These are phyloP conservation scores for Aphelenchoides fujianensis DNA, from an alignment of 1,140 invertebrate species.

Conservation along the genomic window DNA sequence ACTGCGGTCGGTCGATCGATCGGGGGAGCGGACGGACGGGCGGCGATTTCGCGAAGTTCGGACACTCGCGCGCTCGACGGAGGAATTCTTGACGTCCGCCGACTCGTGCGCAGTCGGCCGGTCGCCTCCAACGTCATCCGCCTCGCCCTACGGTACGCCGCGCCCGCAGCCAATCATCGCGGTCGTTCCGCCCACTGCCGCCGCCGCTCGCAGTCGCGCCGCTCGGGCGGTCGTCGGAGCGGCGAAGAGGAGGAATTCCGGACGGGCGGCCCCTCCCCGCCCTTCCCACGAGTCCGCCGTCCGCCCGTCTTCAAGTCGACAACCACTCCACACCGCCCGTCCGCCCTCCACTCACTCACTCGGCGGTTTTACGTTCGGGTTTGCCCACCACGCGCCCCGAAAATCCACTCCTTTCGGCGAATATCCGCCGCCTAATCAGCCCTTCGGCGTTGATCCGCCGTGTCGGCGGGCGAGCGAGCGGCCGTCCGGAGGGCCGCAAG, in stretches of 20 bases:
- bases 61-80: too few relatives aligned
- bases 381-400: background rate
- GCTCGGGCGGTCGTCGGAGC: background rate
- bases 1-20: too few relatives aligned
- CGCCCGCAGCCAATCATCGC: slow-evolving; percentile 9
- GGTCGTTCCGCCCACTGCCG: background rate
- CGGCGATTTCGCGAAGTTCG: too few relatives aligned
- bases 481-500: background rate
- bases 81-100: background rate
- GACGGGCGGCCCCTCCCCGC: background rate
- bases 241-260: background rate
- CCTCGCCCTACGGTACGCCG: background rate
- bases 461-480: too few relatives aligned
- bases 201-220: background rate
- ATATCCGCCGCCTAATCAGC: background rate
- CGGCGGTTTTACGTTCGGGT: slow-evolving; percentile 15
- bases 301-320: background rate
- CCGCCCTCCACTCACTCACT: background rate
- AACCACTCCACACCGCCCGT: background rate
- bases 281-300: background rate
- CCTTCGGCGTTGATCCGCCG: background rate
- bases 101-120: background rate
- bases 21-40: too few relatives aligned
- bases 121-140: background rate
- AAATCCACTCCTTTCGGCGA: slow-evolving; percentile 15